Evolutionary conservation across 2,797 vertebrate genomes (phyloP).

Genomic region (Luscinia luscinia): DNA sequence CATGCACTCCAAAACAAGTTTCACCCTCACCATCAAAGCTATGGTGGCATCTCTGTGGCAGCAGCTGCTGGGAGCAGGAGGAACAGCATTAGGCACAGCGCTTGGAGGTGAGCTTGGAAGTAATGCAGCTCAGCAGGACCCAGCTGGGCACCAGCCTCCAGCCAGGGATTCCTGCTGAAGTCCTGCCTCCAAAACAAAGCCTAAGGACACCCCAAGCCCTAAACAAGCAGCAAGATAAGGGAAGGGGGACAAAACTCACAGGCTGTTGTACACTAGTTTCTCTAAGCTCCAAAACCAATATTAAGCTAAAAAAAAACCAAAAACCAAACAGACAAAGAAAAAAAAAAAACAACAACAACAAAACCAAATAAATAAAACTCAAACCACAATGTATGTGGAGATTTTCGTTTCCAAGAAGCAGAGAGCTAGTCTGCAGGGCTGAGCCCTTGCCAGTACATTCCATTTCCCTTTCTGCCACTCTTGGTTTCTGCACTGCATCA

Average conservation of each 20-base stretch:
- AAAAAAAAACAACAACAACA: neutral
- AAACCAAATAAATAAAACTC: neutral
- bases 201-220: neutral
- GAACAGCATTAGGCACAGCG: neutral
- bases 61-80: neutral
- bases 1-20: neutral
- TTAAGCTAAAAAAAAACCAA: neutral
- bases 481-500: slow-evolving; percentile 55
- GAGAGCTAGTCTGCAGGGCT: neutral
- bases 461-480: slow-evolving; percentile 64
- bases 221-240: neutral
- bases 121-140: neutral
- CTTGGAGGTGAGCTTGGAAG: neutral
- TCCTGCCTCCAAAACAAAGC: neutral
- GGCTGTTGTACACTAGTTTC: neutral
- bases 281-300: neutral
- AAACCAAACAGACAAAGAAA: neutral
- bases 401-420: slow-evolving; percentile 35
- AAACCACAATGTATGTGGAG: neutral
- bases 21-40: neutral
- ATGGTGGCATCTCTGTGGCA: neutral
- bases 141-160: neutral
- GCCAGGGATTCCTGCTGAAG: neutral
- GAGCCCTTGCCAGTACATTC: slow-evolving; percentile 65
- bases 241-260: neutral